Base-by-base conservation (phyloP, 2,888 invertebrate genomes). In the Chrysolina oricalcia region DNA sequence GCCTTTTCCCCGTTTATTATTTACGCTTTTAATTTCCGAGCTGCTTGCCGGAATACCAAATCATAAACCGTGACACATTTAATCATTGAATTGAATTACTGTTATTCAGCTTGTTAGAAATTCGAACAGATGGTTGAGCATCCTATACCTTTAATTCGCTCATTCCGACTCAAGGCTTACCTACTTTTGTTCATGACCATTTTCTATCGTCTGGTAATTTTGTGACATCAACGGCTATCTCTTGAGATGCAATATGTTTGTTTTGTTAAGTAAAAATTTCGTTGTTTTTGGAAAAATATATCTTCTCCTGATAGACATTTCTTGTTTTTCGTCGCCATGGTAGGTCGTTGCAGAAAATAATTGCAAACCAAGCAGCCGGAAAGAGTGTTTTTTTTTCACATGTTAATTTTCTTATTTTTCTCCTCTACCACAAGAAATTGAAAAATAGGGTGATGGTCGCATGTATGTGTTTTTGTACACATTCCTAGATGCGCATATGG, bases 51-150 rank as follows among this genome's bases (percentile, higher is more conserved):
- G 59, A 35, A 59, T 59, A 59, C 4, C 17, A 35, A 59, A 59
- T 59, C 59, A 59, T 35, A n/a, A 59, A 59, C 59, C 59, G 27
- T 59, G 59, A 59, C 59, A 59, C n/a, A 59, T 59, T 59, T 59
- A 59, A 27, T 59, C 27, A 59, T 59, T 59, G 27, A 59, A 59
- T 59, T 9, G 17, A 35, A 59, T 59, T n/a, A 59, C 59, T 59
- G 59, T 59, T 59, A 59, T 35, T 59, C 35, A n/a, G 17, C 35
- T 59, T 15, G 59, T 59, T 27, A 59, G 59, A 59, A 59, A 5
- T 59, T 59, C n/a, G 15, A 27, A 59, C 35, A 59, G 59, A 27
- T 59, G 35, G 59, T 59, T 59, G n/a, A 13, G 6, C 23, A 59
- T 11, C 59, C 15, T 27, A 27, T 35, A 11, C 15, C 15, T 59